phyloP scores from a whole-genome alignment of 2,797 vertebrate genomes.

The Sebastes steindachneri region DNA sequence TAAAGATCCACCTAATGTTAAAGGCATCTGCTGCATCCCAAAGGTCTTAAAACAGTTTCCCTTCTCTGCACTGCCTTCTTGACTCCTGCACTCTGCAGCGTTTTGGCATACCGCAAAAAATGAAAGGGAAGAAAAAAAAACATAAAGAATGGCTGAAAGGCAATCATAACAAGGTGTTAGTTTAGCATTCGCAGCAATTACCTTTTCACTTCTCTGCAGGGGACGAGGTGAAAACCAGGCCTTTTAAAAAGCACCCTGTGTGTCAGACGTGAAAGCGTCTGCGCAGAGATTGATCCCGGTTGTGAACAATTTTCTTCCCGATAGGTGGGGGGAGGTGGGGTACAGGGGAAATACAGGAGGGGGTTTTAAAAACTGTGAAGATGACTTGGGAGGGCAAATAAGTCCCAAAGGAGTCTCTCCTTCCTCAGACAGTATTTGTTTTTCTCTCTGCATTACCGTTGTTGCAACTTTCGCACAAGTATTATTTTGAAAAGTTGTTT shows the following conservation, averaged over 20 bases:
- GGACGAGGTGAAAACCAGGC: constrained; percentile 54
- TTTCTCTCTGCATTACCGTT: constrained; percentile 25
- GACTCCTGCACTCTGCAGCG: constrained; percentile 26
- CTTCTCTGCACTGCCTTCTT: constrained; percentile 26
- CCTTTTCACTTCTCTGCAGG: constrained; percentile 63
- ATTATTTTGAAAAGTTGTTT: constrained; percentile 34
- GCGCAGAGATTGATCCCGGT: constrained; percentile 37
- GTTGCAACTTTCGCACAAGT: constrained; percentile 29
- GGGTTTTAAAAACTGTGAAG: constrained; percentile 10
- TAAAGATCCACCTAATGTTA: constrained; percentile 59
- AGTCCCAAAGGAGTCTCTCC: constrained; percentile 17
- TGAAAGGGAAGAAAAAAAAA: not conserved
- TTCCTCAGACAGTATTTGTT: constrained; percentile 29
- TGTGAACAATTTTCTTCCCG: constrained; percentile 28
- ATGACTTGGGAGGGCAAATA: constrained; percentile 7
- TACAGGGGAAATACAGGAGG: not conserved
- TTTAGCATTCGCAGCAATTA: constrained; percentile 63
- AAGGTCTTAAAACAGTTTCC: constrained; percentile 57
- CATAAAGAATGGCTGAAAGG: constrained; percentile 50
- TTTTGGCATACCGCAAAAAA: constrained; percentile 25
- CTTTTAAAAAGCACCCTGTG: constrained; percentile 42
- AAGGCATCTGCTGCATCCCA: constrained; percentile 63
- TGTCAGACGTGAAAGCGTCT: constrained; percentile 38
- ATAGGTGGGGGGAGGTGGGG: not conserved
- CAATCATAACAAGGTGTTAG: constrained; percentile 66